Conservation (phyloP, 2,797 vertebrate species). For the Neosilurus hyrtlii region DNA sequence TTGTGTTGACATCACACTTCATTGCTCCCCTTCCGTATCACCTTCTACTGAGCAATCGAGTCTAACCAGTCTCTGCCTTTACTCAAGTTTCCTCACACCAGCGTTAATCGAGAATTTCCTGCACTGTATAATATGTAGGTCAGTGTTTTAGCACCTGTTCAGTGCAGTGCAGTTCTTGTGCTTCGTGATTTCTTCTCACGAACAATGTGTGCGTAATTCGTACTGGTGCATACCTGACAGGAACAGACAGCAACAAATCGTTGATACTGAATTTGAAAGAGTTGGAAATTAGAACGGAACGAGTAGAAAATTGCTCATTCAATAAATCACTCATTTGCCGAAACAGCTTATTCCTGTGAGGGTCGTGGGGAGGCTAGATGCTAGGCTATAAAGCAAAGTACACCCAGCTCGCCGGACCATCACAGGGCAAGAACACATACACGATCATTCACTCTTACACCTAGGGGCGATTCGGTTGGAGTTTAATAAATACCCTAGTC, state of each 20-base stretch:
- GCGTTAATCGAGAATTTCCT: constrained; percentile 38
- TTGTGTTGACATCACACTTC: constrained; percentile 46
- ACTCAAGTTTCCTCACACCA: constrained; percentile 38
- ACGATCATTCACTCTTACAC: no score
- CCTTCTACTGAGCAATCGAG: constrained; percentile 38
- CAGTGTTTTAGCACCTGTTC: not conserved
- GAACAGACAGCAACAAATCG: not conserved
- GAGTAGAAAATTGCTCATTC: not conserved
- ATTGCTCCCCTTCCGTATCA: constrained; percentile 30
- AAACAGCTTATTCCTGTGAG: no score
- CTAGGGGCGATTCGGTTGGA: no score
- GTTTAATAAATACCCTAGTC: no score
- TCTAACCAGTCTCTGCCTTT: constrained; percentile 42
- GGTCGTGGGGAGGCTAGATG: no score
- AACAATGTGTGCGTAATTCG: not conserved
- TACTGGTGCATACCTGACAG: not conserved
- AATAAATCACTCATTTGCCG: no score
- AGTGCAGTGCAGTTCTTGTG: not conserved
- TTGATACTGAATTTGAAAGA: not conserved
- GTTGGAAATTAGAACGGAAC: not conserved
- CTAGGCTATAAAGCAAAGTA: no score
- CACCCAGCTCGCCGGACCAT: no score
- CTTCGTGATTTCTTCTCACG: not conserved
- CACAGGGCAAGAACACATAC: no score
- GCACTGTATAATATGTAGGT: not conserved